Percentiles rank a stretch among this genome's conserved stretches.
Conservation (phyloP, 2,797 vertebrate genomes). For the Apogon talboti region DNA sequence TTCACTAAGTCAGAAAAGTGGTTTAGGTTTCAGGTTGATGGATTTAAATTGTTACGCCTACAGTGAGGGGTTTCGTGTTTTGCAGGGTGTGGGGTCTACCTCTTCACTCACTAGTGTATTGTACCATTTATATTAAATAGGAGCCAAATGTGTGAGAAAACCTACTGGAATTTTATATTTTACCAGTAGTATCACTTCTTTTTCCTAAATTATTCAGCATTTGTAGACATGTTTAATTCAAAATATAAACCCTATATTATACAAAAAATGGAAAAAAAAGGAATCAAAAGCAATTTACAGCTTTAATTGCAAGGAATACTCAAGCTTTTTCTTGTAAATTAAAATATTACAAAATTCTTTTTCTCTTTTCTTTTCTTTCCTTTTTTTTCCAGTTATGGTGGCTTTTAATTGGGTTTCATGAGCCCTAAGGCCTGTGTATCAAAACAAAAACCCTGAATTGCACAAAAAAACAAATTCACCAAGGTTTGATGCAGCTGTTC, state of each 20-base stretch:
- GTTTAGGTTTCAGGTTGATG: slow-evolving; percentile 44
- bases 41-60: slow-evolving; percentile 38
- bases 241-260: no score
- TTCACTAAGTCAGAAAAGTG: slow-evolving; percentile 28
- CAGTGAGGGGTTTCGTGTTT: slow-evolving; percentile 10
- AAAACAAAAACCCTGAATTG: slow-evolving; percentile 19
- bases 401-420: slow-evolving; percentile 55
- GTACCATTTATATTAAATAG: slow-evolving; percentile 19
- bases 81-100: slow-evolving; percentile 19
- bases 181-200: no score
- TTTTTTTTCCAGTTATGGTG: slow-evolving; percentile 16
- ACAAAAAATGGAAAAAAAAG: no score
- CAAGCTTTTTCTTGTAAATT: no score
- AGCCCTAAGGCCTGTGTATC: slow-evolving; percentile 33
- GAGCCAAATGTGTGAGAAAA: no score
- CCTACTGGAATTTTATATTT: no score
- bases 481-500: slow-evolving; percentile 14
- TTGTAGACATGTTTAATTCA: no score
- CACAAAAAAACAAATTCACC: background rate
- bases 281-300: background rate
- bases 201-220: no score
- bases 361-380: no score
- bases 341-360: no score
- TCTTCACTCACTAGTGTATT: background rate
- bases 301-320: background rate